Evolutionary conservation across 2,113 vertebrate genomes (phyloP).

Genomic region (Aspiorhynchus laticeps): DNA sequence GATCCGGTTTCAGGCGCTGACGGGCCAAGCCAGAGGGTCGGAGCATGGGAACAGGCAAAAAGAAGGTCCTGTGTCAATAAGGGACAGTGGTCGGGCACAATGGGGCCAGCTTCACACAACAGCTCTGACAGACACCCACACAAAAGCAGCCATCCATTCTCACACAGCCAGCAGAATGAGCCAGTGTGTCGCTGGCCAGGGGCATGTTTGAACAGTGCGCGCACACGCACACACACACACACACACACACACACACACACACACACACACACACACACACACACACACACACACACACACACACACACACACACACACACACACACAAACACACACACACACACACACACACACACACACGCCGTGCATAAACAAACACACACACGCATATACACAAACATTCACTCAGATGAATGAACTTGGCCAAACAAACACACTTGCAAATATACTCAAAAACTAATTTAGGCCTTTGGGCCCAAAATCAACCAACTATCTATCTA

Average conservation of each 20-base stretch:
- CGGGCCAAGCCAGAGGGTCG: conserved; percentile 65
- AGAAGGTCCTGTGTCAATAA: conserved; percentile 80
- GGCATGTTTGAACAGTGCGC: conserved; percentile 68
- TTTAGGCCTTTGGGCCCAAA: background rate
- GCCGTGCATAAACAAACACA: conserved; percentile 41
- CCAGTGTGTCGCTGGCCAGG: conserved; percentile 69
- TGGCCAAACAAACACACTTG: conserved; percentile 37
- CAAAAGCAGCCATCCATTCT: conserved; percentile 66
- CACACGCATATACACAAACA: conserved; percentile 35
- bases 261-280: too few relatives aligned
- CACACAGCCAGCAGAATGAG: conserved; percentile 63
- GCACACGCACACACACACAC: too few relatives aligned
- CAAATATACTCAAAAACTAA: background rate
- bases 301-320: too few relatives aligned
- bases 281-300: too few relatives aligned
- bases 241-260: too few relatives aligned
- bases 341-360: conserved; percentile 33
- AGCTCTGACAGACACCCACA: conserved; percentile 79
- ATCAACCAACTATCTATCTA: too few relatives aligned
- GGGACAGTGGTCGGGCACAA: conserved; percentile 77
- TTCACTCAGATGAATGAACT: conserved; percentile 10
- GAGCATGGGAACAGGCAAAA: conserved; percentile 75
- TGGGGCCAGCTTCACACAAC: conserved; percentile 76
- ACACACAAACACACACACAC: conserved; percentile 53
- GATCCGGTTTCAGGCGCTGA: conserved; percentile 77